Evolutionary conservation across 2,797 vertebrate genomes (phyloP).

Genomic region (Arnoldichthys spilopterus): DNA sequence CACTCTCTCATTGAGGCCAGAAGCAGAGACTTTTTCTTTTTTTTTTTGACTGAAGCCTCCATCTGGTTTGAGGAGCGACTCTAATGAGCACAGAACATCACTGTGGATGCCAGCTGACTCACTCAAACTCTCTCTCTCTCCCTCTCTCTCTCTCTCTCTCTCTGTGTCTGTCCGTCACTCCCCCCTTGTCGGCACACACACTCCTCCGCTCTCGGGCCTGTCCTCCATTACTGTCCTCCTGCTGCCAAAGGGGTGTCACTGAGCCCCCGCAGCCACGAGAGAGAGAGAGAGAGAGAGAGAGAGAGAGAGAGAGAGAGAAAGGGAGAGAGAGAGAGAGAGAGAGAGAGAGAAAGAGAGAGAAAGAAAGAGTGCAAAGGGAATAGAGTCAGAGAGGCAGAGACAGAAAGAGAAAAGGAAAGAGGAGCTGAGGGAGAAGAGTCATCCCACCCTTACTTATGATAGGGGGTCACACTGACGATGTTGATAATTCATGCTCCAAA

Average conservation of each 20-base stretch:
- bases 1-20: background rate
- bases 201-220: slow-evolving; percentile 44
- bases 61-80: slow-evolving; percentile 68
- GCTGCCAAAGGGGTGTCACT: slow-evolving; percentile 50
- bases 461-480: background rate
- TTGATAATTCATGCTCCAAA: background rate
- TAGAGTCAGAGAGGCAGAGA: slow-evolving; percentile 33
- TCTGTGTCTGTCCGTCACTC: slow-evolving; percentile 49
- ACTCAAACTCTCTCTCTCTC: slow-evolving; percentile 34
- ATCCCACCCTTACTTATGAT: background rate
- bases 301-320: background rate
- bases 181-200: slow-evolving; percentile 31
- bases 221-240: slow-evolving; percentile 49
- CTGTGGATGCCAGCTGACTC: slow-evolving; percentile 52
- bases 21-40: background rate
- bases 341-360: background rate
- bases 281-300: slow-evolving; percentile 31
- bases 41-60: slow-evolving; percentile 54
- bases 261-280: slow-evolving; percentile 40
- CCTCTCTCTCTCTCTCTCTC: slow-evolving; percentile 32
- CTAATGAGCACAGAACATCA: slow-evolving; percentile 71
- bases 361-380: background rate
- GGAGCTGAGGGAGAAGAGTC: background rate
- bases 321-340: slow-evolving; percentile 28
- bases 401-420: slow-evolving; percentile 8